A percentile compares a stretch with the other conserved stretches of the same genome.
These are phyloP conservation scores for Onychomys torridus DNA, from an alignment of 2,797 vertebrate genomes.

Conservation along the genomic window DNA sequence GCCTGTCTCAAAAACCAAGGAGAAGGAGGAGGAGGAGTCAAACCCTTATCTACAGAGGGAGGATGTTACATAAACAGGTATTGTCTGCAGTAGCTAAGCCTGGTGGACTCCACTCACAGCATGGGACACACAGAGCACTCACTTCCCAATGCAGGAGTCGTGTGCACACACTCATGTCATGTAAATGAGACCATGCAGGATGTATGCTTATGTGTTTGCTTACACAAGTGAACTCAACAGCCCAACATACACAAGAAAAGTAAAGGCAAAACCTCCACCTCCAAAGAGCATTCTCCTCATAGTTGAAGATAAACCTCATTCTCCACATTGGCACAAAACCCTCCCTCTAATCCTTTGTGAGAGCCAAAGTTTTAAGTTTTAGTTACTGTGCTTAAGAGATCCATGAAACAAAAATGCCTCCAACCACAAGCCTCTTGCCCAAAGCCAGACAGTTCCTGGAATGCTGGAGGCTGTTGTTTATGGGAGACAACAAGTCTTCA, in stretches of 20 bases:
- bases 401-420: too few relatives aligned
- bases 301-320: too few relatives aligned
- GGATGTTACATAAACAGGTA: not conserved
- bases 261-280: not conserved
- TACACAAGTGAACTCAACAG: not conserved
- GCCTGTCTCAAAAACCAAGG: too few relatives aligned
- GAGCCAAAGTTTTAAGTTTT: too few relatives aligned
- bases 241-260: not conserved
- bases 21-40: too few relatives aligned
- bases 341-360: too few relatives aligned
- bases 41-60: not conserved
- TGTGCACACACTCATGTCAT: not conserved
- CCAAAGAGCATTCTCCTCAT: not conserved
- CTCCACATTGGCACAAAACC: too few relatives aligned
- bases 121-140: not conserved
- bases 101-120: not conserved
- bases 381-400: too few relatives aligned
- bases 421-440: too few relatives aligned
- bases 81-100: not conserved
- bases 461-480: not conserved
- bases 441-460: not conserved
- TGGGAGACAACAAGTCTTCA: not conserved
- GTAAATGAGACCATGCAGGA: not conserved
- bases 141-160: too few relatives aligned
- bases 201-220: not conserved